phyloP scores from a whole-genome alignment of 2,888 invertebrate species.

The Chymomyza procnemis region DNA sequence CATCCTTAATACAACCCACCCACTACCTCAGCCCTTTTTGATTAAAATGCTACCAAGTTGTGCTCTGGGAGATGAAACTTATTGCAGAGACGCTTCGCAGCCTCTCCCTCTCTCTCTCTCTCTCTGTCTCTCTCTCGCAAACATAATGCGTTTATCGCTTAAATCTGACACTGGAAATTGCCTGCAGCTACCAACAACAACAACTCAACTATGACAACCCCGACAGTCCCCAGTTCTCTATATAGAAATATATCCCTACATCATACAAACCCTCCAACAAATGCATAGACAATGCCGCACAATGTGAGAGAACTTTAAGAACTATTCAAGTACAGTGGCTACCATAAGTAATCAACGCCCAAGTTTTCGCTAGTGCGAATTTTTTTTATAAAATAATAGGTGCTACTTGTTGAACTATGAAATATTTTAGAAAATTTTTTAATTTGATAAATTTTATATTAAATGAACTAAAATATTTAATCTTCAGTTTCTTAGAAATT shows the following conservation, averaged over 20 bases:
- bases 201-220: constrained; percentile 16
- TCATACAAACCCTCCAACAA: background rate
- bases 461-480: too few relatives aligned
- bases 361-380: too few relatives aligned
- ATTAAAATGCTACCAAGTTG: background rate
- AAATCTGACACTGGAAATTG: constrained; percentile 15
- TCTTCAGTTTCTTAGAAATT: too few relatives aligned
- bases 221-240: background rate
- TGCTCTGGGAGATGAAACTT: background rate
- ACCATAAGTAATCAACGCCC: too few relatives aligned
- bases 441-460: too few relatives aligned
- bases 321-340: background rate
- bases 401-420: too few relatives aligned
- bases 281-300: background rate
- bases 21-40: background rate
- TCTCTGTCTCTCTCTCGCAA: background rate
- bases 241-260: background rate
- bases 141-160: constrained; percentile 28
- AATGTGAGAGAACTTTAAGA: background rate
- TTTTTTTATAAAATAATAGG: too few relatives aligned
- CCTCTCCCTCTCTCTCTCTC: too few relatives aligned
- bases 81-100: too few relatives aligned
- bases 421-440: too few relatives aligned
- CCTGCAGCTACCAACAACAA: constrained; percentile 9
- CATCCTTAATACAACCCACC: background rate